phyloP scores from a whole-genome alignment of 2,113 vertebrate species.

The Ptychochromis oligacanthus region DNA sequence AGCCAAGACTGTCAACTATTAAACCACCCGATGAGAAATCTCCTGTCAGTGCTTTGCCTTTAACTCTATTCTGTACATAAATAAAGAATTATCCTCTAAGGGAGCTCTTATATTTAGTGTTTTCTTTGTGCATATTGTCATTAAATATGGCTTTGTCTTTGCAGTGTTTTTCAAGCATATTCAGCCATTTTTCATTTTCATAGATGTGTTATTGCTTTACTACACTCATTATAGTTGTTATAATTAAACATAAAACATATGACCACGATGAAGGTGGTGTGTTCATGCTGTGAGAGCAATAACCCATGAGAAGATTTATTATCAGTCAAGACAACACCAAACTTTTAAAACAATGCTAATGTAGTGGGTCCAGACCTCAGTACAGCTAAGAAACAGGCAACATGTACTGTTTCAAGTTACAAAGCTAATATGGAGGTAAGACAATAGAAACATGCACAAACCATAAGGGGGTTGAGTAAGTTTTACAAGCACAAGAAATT shows the following conservation, averaged over 20 bases:
- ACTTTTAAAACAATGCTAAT: neutral
- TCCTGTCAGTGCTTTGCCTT: conserved; percentile 18
- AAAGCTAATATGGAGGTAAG: neutral
- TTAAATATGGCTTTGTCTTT: neutral
- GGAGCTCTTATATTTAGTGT: neutral
- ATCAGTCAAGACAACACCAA: neutral
- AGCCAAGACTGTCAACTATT: conserved; percentile 83
- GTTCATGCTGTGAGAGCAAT: neutral
- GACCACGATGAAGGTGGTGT: neutral
- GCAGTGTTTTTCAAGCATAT: neutral
- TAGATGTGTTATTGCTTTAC: neutral
- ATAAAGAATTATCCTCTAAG: conserved; percentile 58
- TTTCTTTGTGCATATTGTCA: neutral
- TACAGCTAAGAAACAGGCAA: neutral
- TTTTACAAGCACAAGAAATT: no score
- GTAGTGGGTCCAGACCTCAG: neutral
- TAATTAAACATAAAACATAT: neutral
- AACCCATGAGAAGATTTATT: neutral
- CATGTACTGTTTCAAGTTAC: neutral
- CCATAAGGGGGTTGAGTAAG: no score
- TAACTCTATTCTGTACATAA: conserved; percentile 77
- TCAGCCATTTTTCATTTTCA: neutral
- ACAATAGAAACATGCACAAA: neutral
- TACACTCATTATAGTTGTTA: neutral
- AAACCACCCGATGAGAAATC: conserved; percentile 31